phyloP scores from a whole-genome alignment of 2,113 vertebrate species.

The Dolichotis patagonum region DNA sequence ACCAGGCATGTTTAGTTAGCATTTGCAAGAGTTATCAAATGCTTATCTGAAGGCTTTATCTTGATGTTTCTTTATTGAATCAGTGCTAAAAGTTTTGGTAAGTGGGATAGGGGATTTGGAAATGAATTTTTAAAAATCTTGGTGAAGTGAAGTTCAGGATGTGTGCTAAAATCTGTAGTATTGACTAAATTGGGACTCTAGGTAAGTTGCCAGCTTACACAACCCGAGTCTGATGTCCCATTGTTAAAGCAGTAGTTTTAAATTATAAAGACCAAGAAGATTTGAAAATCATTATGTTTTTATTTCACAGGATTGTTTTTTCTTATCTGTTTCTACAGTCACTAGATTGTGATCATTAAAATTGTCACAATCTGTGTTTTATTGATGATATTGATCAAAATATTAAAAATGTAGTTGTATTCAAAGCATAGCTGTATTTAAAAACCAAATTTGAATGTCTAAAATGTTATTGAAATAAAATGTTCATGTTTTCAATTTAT shows the following conservation, averaged over 20 bases:
- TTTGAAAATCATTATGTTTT: background rate
- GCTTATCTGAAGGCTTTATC: background rate
- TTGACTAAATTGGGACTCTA: background rate
- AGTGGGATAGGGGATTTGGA: background rate
- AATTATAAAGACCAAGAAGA: background rate
- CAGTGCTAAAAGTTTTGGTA: background rate
- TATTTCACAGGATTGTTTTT: slow-evolving; percentile 17
- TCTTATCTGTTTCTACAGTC: slow-evolving; percentile 12
- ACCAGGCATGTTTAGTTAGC: background rate
- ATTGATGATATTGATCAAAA: background rate
- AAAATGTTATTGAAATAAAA: slow-evolving; percentile 21
- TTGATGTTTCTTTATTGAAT: background rate
- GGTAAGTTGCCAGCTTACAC: background rate
- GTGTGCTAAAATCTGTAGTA: background rate
- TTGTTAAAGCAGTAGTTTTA: background rate
- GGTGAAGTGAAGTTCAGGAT: background rate
- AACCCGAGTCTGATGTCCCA: background rate
- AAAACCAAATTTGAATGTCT: slow-evolving; percentile 37
- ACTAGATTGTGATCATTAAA: slow-evolving; percentile 2
- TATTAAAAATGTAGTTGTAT: background rate
- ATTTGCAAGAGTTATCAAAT: slow-evolving; percentile 44
- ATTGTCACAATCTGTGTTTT: slow-evolving; percentile 7
- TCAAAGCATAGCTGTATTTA: slow-evolving; percentile 6
- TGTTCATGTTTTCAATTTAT: slow-evolving; percentile 42
- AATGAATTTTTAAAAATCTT: background rate